phyloP scores from a whole-genome alignment of 2,888 invertebrate species.

The Parnassius smintheus region DNA sequence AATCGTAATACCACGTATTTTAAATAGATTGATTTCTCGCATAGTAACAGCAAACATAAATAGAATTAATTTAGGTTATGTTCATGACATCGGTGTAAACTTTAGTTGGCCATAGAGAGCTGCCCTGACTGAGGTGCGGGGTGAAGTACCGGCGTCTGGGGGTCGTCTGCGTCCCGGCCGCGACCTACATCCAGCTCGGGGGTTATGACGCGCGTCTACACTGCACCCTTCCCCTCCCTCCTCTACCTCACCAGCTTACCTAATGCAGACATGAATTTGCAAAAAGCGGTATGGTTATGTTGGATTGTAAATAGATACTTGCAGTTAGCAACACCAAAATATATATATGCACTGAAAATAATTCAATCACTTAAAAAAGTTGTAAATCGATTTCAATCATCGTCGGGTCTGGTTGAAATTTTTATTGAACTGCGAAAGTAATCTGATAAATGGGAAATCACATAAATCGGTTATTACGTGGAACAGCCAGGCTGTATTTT shows the following conservation, averaged over 20 bases:
- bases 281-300: constrained; percentile 37
- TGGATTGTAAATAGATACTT: constrained; percentile 17
- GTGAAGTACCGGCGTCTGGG: constrained; percentile 68
- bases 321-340: constrained; percentile 12
- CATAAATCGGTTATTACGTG: too few relatives aligned
- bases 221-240: constrained; percentile 38
- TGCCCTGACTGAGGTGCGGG: constrained; percentile 37
- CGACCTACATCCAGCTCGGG: constrained; percentile 64
- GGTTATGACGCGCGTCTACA: constrained; percentile 33
- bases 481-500: too few relatives aligned
- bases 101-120: constrained; percentile 2
- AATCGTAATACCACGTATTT: too few relatives aligned
- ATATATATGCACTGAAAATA: too few relatives aligned
- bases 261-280: constrained; percentile 56
- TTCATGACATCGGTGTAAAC: neutral
- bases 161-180: constrained; percentile 74
- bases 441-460: too few relatives aligned
- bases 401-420: too few relatives aligned
- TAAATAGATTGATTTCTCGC: too few relatives aligned
- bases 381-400: too few relatives aligned
- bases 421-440: too few relatives aligned
- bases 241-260: constrained; percentile 60
- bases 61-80: neutral
- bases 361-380: too few relatives aligned
- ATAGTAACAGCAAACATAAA: neutral